These are phyloP conservation scores for Sebastes wilsoni DNA, from an alignment of 2,797 vertebrate genomes.

Conservation along the genomic window DNA sequence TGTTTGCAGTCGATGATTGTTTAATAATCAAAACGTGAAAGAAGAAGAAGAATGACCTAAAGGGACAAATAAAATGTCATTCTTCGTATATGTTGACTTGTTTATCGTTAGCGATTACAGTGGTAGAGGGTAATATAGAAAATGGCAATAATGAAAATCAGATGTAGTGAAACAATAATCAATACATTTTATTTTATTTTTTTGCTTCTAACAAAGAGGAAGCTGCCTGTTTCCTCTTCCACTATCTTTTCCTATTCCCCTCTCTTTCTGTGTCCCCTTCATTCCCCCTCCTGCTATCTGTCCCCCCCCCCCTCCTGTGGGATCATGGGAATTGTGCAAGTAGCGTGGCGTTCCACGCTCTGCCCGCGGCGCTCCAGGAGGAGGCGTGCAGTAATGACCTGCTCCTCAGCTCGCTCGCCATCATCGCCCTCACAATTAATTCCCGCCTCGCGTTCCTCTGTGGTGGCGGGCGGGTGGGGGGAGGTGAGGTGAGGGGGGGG, in stretches of 20 bases:
- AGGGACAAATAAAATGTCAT: not conserved
- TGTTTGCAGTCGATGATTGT: not conserved
- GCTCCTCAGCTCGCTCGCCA: slow-evolving; percentile 83
- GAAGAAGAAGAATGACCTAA: not conserved
- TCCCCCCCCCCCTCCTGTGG: slow-evolving; percentile 65
- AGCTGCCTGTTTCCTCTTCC: slow-evolving; percentile 39
- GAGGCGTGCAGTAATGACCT: slow-evolving; percentile 84
- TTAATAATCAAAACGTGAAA: not conserved
- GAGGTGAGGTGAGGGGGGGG: slow-evolving; percentile 12
- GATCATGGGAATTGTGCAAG: slow-evolving; percentile 83
- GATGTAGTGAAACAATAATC: slow-evolving; percentile 11
- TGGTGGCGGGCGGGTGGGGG: slow-evolving; percentile 35
- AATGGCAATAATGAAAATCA: not conserved
- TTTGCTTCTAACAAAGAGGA: slow-evolving; percentile 60
- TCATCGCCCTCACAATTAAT: slow-evolving; percentile 84
- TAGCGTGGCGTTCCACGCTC: slow-evolving; percentile 80
- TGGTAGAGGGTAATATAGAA: not conserved
- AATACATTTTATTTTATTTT: slow-evolving; percentile 14
- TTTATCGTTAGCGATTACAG: not conserved
- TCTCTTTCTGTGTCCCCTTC: slow-evolving; percentile 38
- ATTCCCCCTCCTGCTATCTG: slow-evolving; percentile 54
- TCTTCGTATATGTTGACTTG: not conserved
- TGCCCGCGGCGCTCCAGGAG: slow-evolving; percentile 82
- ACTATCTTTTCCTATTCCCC: slow-evolving; percentile 33
- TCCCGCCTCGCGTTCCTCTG: slow-evolving; percentile 78